Base-by-base conservation (phyloP, 2,113 vertebrate genomes). In the Struthidea cinerea region DNA sequence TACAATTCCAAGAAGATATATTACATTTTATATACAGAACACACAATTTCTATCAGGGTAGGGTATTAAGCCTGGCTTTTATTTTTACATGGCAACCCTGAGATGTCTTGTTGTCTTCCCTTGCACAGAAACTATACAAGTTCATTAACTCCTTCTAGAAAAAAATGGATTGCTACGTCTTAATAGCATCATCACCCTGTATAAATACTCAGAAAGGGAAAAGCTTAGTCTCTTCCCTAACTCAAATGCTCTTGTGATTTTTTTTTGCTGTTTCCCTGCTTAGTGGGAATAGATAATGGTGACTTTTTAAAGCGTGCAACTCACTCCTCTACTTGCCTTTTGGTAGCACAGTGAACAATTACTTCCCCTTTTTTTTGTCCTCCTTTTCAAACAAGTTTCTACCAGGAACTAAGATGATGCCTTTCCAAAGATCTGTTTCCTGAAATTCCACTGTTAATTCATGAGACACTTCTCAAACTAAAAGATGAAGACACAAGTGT, bases 11-110 rank as follows among this genome's bases (percentile, higher is more conserved):
- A 96, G 91, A 97, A 96, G 95, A 96, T 98, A 97, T 96, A 91
- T 98, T 98, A 98, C 97, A 97, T 94, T 96, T 89, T 98, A 98
- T 97, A 92, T 97, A 98, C 97, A 98, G 53, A 96, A 95, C 96
- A 90, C 90, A 90, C 80, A 93, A 41, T 96, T 97, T 97, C 95
- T 96, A 92, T 96, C 93, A 89, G 92, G 91, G 93, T 94, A 97
- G 91, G 90, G 90, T 87, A 96, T 67, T 90, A 87, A 90, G 79
- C 93, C 96, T 95, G 92, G 96, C 93, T 96, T 97, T 90, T 96
- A 95, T 97, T 96, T 96, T 86, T 97, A 97, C 96, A 98, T 13
- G 33, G 91, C 96, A 97, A 96, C 88, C 95, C 96, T 95, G 94
- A 96, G 93, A 93, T 93, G 87, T 94, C 94, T 89, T 83, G 86